These are phyloP conservation scores for Cataglyphis albicans DNA, from an alignment of 2,888 invertebrate species.

Conservation along the genomic window DNA sequence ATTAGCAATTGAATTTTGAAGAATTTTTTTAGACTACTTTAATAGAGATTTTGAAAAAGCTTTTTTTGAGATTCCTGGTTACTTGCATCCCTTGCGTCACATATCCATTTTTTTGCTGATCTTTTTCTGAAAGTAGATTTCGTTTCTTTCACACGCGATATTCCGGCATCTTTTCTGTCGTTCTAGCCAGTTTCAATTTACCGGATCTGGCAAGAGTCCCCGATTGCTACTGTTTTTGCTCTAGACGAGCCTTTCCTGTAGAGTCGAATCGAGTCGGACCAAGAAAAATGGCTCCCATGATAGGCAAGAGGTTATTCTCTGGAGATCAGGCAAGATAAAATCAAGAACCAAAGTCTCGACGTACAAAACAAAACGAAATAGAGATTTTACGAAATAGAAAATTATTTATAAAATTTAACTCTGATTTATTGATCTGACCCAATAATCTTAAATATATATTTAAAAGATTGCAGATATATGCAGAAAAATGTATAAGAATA, in stretches of 20 bases:
- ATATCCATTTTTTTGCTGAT: slow-evolving; percentile 45
- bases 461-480: background rate
- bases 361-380: slow-evolving; percentile 20
- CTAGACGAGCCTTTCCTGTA: slow-evolving; percentile 64
- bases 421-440: background rate
- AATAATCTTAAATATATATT: background rate
- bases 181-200: slow-evolving; percentile 73
- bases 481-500: background rate
- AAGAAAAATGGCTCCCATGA: slow-evolving; percentile 70
- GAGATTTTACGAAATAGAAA: slow-evolving; percentile 17
- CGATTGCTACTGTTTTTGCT: slow-evolving; percentile 65
- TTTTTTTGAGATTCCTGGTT: slow-evolving; percentile 10
- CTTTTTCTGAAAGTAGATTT: slow-evolving; percentile 55
- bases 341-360: slow-evolving; percentile 14
- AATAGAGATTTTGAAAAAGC: background rate
- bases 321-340: slow-evolving; percentile 30
- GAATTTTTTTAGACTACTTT: no score
- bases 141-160: slow-evolving; percentile 29
- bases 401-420: slow-evolving; percentile 6
- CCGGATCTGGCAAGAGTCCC: slow-evolving; percentile 68
- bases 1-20: background rate
- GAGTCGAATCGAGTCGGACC: slow-evolving; percentile 70
- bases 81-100: slow-evolving; percentile 8
- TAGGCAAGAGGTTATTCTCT: slow-evolving; percentile 42
- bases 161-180: slow-evolving; percentile 44